These are phyloP conservation scores for Anguilla megastoma DNA, from an alignment of 2,797 vertebrate species.

Conservation along the genomic window DNA sequence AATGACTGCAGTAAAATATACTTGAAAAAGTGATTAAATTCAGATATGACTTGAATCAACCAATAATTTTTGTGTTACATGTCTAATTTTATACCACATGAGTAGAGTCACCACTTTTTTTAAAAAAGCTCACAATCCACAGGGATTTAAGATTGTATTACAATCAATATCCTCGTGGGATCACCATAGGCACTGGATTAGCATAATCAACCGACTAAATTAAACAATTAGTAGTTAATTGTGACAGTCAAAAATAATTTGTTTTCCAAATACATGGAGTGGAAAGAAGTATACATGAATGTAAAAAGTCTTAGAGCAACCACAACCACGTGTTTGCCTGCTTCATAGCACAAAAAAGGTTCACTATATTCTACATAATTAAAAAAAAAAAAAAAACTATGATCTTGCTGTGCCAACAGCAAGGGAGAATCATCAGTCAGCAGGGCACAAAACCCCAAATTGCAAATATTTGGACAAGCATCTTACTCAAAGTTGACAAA, in stretches of 20 bases:
- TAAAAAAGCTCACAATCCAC: neutral
- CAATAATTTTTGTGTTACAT: conserved; percentile 70
- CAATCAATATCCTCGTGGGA: neutral
- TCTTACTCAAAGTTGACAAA: no score
- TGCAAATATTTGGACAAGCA: no score
- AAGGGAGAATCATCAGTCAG: no score
- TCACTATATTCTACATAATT: no score
- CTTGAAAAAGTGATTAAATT: conserved; percentile 72
- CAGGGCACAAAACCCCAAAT: no score
- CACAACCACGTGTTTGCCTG: no score
- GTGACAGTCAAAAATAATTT: neutral
- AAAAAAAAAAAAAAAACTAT: no score
- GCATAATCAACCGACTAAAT: neutral
- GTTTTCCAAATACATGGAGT: neutral
- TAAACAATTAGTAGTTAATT: neutral
- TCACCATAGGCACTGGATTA: neutral
- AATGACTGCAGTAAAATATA: conserved; percentile 67
- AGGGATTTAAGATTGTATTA: neutral
- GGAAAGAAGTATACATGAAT: neutral
- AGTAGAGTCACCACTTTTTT: neutral
- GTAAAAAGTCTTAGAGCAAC: no score
- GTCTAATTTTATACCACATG: conserved; percentile 60
- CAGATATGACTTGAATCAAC: conserved; percentile 68
- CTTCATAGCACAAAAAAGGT: no score
- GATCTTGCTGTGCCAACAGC: no score